Base-by-base conservation (phyloP, 2,797 vertebrate species). In the Psittacula echo region DNA sequence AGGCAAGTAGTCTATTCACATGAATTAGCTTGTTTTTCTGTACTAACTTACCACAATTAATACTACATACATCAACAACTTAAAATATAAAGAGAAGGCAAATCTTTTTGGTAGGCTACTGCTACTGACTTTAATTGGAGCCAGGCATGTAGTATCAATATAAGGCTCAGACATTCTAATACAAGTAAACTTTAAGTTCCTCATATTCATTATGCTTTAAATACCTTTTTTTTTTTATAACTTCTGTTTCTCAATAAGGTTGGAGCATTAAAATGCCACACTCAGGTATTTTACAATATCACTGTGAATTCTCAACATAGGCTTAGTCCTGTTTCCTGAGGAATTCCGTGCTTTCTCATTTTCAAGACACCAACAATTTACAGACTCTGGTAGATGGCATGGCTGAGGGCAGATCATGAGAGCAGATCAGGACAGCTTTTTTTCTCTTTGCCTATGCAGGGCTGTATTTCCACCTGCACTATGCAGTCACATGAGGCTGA, bases 391-490 rank as follows among this genome's bases (percentile, higher is more conserved):
- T 5, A 26, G 56, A 17, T 22, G 4, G 7, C 44, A 9, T 34
- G 48, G n/a, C 62, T 68, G 32, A 34, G 65, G 22, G 67, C 37
- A 81, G 56, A 3, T 54, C 30, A 54, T 8, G 51, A 53, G 51
- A 11, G 51, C 29, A 30, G 51, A 53, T 56, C 53, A 56, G 50
- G 47, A 7, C 58, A 60, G n/a, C 11, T 42, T 68, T 84, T 41
- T 32, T 29, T 26, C 27, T 67, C n/a, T 30, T 60, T 4, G 2
- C 45, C 51, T 22, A 21, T 0, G 0, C 1, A 2, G 24, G 54
- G 37, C 30, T 72, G 58, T 30, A 24, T 24, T 48, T 54, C 18
- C 65, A 54, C 29, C 39, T 47, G 15, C 48, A 44, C 26, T 4
- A 6, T 15, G 58, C 37, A 61, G 34, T 41, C 32, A 1, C 30